phyloP scores from a whole-genome alignment of 2,797 vertebrate genomes.

The Lacerta bilineata region DNA sequence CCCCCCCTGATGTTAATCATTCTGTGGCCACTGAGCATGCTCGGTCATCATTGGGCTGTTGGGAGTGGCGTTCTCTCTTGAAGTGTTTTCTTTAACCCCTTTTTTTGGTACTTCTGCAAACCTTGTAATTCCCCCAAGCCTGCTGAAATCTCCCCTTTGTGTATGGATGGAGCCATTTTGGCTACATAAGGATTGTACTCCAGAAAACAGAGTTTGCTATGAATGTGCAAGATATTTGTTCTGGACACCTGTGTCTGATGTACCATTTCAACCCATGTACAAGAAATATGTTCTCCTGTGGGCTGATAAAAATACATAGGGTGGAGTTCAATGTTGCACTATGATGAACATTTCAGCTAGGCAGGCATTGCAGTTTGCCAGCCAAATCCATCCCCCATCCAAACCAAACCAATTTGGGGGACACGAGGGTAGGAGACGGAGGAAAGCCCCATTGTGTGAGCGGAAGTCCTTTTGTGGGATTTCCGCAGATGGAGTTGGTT shows the following conservation, averaged over 20 bases:
- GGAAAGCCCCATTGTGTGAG: too few species aligned
- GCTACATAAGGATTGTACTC: neutral
- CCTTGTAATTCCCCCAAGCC: neutral
- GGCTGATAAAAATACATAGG: neutral
- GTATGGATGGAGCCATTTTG: neutral
- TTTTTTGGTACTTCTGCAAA: neutral
- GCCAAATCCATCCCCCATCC: too few species aligned
- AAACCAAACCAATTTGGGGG: too few species aligned
- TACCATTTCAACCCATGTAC: neutral
- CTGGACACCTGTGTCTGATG: neutral
- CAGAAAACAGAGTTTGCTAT: neutral
- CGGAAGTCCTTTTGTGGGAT: too few species aligned
- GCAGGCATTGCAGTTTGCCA: too few species aligned
- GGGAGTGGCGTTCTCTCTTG: neutral
- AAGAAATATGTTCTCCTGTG: neutral
- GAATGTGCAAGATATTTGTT: neutral
- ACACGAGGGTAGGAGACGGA: too few species aligned
- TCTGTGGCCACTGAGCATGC: neutral
- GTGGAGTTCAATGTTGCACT: too few species aligned
- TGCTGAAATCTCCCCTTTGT: neutral
- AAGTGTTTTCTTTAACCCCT: neutral
- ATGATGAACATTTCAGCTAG: too few species aligned
- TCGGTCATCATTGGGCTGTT: neutral
- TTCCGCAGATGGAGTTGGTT: too few species aligned
- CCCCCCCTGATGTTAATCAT: neutral